phyloP scores from a whole-genome alignment of 2,113 vertebrate genomes.

The Vimba vimba region DNA sequence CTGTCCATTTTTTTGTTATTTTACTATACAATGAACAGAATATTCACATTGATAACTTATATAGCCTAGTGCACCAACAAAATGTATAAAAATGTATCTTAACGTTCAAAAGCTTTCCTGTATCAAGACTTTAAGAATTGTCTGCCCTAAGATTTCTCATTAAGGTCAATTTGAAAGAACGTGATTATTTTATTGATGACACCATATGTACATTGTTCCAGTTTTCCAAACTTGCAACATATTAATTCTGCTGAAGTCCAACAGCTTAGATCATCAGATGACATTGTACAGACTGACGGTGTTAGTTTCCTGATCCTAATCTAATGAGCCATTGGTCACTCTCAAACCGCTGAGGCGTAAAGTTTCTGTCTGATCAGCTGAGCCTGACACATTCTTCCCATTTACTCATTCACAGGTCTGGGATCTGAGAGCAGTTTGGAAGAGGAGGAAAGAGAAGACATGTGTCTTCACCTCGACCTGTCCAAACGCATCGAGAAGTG shows the following conservation, averaged over 20 bases:
- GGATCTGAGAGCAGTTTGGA: conserved; percentile 60
- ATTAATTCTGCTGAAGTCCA: background rate
- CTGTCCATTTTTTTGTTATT: no score
- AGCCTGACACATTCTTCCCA: background rate
- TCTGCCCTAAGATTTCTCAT: background rate
- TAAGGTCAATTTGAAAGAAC: background rate
- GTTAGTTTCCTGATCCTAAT: conserved; percentile 27
- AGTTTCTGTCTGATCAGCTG: background rate
- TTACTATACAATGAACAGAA: background rate
- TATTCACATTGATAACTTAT: background rate
- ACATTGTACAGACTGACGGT: background rate
- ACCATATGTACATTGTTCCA: background rate
- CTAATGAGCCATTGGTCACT: background rate
- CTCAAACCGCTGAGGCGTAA: background rate
- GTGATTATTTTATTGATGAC: background rate
- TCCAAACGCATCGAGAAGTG: conserved; percentile 68
- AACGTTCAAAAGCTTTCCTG: background rate
- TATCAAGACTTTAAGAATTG: background rate
- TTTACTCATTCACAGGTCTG: conserved; percentile 52
- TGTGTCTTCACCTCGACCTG: conserved; percentile 64
- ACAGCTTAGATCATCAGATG: conserved; percentile 8
- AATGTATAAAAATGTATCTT: background rate
- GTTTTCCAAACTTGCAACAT: background rate
- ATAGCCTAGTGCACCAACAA: background rate
- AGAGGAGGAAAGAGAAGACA: conserved; percentile 64